A percentile compares a stretch with the other conserved stretches of the same genome.
phyloP scores from a whole-genome alignment of 2,113 vertebrate genomes.

The Antechinus flavipes region DNA sequence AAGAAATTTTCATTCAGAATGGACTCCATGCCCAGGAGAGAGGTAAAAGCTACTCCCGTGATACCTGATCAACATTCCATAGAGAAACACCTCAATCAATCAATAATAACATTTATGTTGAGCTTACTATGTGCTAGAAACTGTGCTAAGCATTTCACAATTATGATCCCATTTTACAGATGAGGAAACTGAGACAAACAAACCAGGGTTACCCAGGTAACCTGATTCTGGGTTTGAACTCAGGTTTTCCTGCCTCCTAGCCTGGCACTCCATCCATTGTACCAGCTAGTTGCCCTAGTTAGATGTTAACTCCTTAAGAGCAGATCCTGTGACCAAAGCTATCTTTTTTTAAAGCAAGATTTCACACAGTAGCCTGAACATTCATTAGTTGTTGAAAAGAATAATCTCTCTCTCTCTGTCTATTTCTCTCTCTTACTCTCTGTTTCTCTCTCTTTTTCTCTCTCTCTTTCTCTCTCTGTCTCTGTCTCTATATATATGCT shows the following conservation, averaged over 20 bases:
- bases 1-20: conserved; percentile 64
- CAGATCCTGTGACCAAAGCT: background rate
- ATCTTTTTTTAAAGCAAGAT: background rate
- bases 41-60: conserved; percentile 60
- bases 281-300: background rate
- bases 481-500: too few relatives aligned
- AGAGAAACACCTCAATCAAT: background rate
- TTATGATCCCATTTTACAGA: background rate
- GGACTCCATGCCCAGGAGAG: conserved; percentile 58
- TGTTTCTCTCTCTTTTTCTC: too few relatives aligned
- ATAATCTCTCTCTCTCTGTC: background rate
- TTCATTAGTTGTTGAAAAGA: background rate
- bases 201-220: background rate
- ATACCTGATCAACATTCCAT: conserved; percentile 6
- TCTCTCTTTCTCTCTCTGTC: too few relatives aligned
- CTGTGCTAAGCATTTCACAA: background rate
- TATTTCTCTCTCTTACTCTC: too few relatives aligned
- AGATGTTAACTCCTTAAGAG: background rate
- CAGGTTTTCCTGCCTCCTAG: background rate
- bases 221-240: background rate
- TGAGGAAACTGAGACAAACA: background rate
- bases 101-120: background rate
- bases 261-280: background rate
- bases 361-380: background rate
- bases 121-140: background rate